Base-by-base conservation (phyloP, 2,113 vertebrate species). In the Lontra canadensis region DNA sequence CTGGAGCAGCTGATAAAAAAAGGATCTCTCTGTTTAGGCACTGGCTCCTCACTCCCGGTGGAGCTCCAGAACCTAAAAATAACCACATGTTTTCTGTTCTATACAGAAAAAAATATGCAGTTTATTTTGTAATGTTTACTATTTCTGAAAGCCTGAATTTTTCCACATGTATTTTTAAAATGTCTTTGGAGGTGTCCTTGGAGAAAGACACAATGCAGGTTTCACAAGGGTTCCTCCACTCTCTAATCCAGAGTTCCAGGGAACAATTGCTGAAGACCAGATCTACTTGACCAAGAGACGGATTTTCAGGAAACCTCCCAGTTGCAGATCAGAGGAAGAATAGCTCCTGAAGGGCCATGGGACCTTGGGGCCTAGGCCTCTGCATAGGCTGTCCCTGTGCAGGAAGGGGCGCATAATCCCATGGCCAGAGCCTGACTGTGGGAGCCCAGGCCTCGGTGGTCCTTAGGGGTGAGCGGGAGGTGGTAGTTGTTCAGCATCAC, bases 111-210 rank as follows among this genome's bases (percentile, higher is more conserved):
- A 85, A 39, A 26, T 6, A 21, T 18, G 29, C 29, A 36, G 57
- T 55, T 59, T 61, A 34, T 80, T 93, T 83, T 3, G 0, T 79
- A 57, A 82, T 21, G 52, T 47, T 94, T 61, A 52, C 73, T 47
- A 14, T 76, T 92, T 92, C 59, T 81, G 94, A 92, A 86, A 86
- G 80, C 55, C 29, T 36, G 55, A 26, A 14, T 13, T 69, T 82
- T 39, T 9, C 57, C 42, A 44, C 39, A 0, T 36, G 25, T 21
- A 49, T 78, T 61, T 76, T 63, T 65, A 36, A 79, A 39, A 67
- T 73, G 94, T 25, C 90, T 88, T 88, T 47, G 47, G 67, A 57
- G 57, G 13, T 82, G 25, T 31, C 49, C 79, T 87, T 87, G 49
- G 29, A 63, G 57, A 6, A 63, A 73, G 63, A 87, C 15, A 39